Evolutionary conservation across 2,113 vertebrate genomes (phyloP).

Genomic region (Egretta garzetta): DNA sequence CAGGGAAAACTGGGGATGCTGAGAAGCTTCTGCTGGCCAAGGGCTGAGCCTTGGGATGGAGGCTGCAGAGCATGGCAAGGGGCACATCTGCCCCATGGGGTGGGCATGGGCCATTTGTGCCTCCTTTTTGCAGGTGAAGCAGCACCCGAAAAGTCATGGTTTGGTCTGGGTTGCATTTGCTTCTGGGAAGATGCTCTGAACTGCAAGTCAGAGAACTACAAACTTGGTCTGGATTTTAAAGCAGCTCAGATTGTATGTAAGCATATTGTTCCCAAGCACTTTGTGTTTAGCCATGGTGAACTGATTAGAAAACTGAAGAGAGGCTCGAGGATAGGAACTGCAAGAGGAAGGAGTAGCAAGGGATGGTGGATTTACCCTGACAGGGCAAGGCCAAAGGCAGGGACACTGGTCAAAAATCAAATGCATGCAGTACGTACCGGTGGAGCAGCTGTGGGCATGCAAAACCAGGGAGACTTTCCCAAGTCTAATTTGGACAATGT

Average conservation of each 20-base stretch:
- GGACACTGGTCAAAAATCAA: not conserved
- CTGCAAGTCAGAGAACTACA: not conserved
- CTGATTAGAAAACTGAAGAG: not conserved
- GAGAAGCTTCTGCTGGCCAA: not conserved
- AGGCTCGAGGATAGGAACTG: not conserved
- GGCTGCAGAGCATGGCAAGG: rapidly evolving
- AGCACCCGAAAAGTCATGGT: not conserved
- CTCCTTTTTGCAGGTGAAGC: not conserved
- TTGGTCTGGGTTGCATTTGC: not conserved
- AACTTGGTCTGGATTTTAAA: not conserved
- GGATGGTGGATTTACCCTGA: not conserved
- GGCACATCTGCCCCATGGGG: rapidly evolving
- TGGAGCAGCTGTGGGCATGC: not conserved
- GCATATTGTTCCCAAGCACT: not conserved
- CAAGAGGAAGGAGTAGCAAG: not conserved
- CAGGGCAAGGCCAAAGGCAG: not conserved
- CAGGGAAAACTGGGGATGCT: not conserved
- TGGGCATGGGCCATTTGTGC: rapidly evolving
- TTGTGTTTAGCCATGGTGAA: not conserved
- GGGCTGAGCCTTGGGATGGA: not conserved
- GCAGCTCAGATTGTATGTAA: not conserved
- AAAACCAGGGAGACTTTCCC: not conserved
- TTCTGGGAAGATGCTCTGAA: not conserved
- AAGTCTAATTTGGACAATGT: not conserved
- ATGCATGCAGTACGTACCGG: not conserved